These are phyloP conservation scores for Sciurus carolinensis DNA, from an alignment of 2,797 vertebrate species.

Conservation along the genomic window DNA sequence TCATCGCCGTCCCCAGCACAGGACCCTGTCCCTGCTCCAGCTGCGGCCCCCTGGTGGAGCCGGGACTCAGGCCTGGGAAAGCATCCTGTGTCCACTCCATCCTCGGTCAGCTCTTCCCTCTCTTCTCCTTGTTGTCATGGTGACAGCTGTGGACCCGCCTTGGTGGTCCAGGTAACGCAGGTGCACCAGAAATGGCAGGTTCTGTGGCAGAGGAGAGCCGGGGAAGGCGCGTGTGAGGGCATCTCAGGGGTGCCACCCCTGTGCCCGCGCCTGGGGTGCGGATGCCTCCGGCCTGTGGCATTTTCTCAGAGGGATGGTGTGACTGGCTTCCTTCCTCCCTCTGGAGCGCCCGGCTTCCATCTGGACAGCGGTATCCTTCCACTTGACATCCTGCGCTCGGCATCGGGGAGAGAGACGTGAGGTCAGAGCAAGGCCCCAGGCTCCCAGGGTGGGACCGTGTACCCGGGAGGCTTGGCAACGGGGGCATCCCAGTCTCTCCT, in stretches of 20 bases:
- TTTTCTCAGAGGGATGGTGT: neutral
- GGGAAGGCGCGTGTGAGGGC: neutral
- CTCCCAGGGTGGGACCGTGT: too few relatives aligned
- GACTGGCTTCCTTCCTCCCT: neutral
- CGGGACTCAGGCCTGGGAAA: neutral
- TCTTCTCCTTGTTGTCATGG: slow-evolving; percentile 56
- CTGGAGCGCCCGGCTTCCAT: neutral
- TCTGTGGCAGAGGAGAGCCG: neutral
- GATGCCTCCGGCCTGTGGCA: neutral
- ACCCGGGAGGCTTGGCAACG: neutral
- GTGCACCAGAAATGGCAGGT: neutral
- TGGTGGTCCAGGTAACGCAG: neutral
- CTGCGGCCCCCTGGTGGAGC: neutral
- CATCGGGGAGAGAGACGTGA: fast-evolving
- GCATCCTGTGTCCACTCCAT: neutral
- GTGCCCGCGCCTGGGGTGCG: neutral
- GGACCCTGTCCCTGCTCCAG: too few relatives aligned
- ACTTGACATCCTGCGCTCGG: neutral
- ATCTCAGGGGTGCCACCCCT: fast-evolving
- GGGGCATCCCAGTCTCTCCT: neutral
- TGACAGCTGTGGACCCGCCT: slow-evolving; percentile 51
- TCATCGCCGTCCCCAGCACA: neutral
- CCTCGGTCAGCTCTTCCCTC: neutral
- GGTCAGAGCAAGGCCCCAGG: neutral
- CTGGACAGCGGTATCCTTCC: neutral